phyloP scores from a whole-genome alignment of 92 coral and sea anemone species.

The Zoanthus sansibaricus region DNA sequence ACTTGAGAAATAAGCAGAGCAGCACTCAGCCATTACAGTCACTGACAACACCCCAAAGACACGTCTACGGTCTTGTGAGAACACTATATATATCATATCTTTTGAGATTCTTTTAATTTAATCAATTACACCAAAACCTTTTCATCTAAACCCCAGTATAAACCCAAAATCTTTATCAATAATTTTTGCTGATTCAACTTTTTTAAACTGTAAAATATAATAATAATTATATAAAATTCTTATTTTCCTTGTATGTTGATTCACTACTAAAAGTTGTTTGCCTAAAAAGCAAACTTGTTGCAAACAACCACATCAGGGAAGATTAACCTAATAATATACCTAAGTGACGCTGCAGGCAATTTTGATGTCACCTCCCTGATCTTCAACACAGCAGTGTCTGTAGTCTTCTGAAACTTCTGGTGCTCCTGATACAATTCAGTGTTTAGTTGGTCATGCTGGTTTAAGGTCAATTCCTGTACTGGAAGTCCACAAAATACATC shows the following conservation, averaged over 20 bases:
- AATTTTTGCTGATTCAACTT: neutral
- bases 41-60: no score
- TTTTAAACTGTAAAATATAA: neutral
- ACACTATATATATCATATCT: no score
- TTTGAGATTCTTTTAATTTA: no score
- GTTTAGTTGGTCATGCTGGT: slow-evolving; percentile 44
- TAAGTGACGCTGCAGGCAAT: slow-evolving; percentile 71
- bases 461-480: slow-evolving; percentile 4
- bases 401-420: slow-evolving; percentile 48
- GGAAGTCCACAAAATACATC: slow-evolving; percentile 78
- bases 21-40: no score
- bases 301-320: neutral
- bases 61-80: no score
- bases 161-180: no score
- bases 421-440: slow-evolving; percentile 58
- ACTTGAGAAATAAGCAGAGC: no score
- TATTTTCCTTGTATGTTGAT: no score
- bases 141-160: no score
- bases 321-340: slow-evolving; percentile 37
- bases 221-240: neutral
- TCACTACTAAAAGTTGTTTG: no score
- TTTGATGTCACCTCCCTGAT: slow-evolving; percentile 59
- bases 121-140: no score
- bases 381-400: slow-evolving; percentile 49
- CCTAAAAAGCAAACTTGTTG: no score